Percentiles rank a stretch among this genome's conserved stretches.
Conservation (phyloP, 2,888 invertebrate species). For the Limnephilus rhombicus region DNA sequence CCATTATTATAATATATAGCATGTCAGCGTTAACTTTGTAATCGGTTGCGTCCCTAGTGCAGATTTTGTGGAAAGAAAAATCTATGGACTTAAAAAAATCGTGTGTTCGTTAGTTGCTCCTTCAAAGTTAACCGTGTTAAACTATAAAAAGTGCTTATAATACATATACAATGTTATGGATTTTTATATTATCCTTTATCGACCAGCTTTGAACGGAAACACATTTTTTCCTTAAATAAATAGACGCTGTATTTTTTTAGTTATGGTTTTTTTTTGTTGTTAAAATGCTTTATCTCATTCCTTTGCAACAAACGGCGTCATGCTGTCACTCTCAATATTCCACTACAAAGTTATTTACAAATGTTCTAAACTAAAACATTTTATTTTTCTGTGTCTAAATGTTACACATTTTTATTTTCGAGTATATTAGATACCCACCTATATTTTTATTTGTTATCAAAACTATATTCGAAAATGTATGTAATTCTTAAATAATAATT, state of each 20-base stretch:
- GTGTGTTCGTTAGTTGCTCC: not conserved
- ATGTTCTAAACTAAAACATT: not conserved
- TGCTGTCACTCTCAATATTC: not conserved
- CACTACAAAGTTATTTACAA: not conserved
- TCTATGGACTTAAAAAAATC: not conserved
- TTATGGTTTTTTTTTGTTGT: not conserved
- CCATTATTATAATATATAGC: not conserved
- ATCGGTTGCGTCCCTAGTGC: too few relatives aligned
- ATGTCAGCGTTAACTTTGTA: too few relatives aligned
- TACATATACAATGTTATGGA: not conserved
- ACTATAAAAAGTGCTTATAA: not conserved
- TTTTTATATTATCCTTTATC: not conserved
- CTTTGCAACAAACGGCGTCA: not conserved
- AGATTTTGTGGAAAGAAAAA: too few relatives aligned
- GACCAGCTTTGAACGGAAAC: not conserved
- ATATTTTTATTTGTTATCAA: slow-evolving; percentile 6
- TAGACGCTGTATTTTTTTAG: not conserved
- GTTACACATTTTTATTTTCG: not conserved
- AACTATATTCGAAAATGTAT: not conserved
- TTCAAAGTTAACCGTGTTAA: not conserved
- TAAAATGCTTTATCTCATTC: not conserved
- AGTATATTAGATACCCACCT: not conserved
- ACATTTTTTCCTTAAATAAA: not conserved
- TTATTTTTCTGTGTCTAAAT: not conserved
- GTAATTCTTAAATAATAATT: not conserved